A percentile compares a stretch with the other conserved stretches of the same genome.
Evolutionary conservation across 2,113 vertebrate species (phyloP).

Genomic region (Balaenoptera acutorostrata): DNA sequence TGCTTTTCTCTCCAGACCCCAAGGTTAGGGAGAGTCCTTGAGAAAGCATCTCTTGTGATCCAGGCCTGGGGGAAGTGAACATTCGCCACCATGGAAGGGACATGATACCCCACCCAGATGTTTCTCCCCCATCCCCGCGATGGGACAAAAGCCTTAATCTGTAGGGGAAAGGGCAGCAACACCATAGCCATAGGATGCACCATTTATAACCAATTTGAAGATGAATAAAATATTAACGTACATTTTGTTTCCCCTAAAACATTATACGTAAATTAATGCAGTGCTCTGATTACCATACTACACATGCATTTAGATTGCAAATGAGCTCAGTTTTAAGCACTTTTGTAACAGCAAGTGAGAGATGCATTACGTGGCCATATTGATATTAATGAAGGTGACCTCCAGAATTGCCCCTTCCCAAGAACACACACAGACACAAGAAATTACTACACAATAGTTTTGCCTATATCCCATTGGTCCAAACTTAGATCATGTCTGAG

Average conservation of each 20-base stretch:
- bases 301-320: not conserved
- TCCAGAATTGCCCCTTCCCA: not conserved
- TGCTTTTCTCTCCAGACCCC: not conserved
- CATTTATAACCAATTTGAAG: conserved; percentile 11
- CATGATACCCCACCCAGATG: not conserved
- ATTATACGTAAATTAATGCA: not conserved
- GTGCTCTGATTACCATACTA: not conserved
- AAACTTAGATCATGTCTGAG: not conserved
- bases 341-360: not conserved
- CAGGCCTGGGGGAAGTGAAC: not conserved
- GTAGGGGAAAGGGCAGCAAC: not conserved
- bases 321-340: not conserved
- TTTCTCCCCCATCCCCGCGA: not conserved
- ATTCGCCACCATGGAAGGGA: not conserved
- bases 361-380: not conserved
- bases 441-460: not conserved
- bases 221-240: not conserved
- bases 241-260: not conserved
- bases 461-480: not conserved
- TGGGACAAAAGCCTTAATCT: not conserved
- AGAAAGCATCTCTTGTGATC: not conserved
- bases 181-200: not conserved
- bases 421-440: not conserved
- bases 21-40: not conserved
- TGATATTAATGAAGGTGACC: not conserved